phyloP scores from a whole-genome alignment of 2,113 vertebrate species.

The Gobio gobio region DNA sequence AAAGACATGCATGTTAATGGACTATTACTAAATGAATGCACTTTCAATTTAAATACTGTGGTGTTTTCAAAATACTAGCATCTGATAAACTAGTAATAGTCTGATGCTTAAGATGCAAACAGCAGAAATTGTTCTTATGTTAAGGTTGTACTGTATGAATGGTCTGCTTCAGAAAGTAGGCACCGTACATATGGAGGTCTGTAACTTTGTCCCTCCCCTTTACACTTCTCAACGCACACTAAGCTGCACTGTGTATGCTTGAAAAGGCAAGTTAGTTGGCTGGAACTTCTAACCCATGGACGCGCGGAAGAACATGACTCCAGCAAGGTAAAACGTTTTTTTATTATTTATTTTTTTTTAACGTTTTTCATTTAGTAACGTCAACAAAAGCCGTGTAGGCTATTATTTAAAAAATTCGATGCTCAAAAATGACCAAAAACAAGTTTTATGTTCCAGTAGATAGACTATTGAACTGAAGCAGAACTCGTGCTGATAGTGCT shows the following conservation, averaged over 20 bases:
- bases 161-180: not conserved
- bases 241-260: conserved; percentile 48
- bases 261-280: conserved; percentile 43
- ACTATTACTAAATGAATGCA: not conserved
- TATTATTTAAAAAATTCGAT: not conserved
- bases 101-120: not conserved
- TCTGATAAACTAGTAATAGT: not conserved
- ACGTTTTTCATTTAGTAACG: not conserved
- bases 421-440: not conserved
- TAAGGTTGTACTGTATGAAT: not conserved
- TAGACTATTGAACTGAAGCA: not conserved
- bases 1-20: not conserved
- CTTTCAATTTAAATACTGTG: not conserved
- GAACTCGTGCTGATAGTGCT: not conserved
- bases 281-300: conserved; percentile 42
- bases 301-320: conserved; percentile 1
- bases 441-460: not conserved
- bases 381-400: not conserved
- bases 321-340: conserved; percentile 28
- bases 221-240: not conserved
- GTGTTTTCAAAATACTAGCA: not conserved
- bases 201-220: conserved; percentile 75
- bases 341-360: too few species aligned
- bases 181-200: conserved; percentile 26
- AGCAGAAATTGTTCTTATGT: not conserved